phyloP scores from a whole-genome alignment of 2,888 invertebrate genomes.

The Apamea sordens region DNA sequence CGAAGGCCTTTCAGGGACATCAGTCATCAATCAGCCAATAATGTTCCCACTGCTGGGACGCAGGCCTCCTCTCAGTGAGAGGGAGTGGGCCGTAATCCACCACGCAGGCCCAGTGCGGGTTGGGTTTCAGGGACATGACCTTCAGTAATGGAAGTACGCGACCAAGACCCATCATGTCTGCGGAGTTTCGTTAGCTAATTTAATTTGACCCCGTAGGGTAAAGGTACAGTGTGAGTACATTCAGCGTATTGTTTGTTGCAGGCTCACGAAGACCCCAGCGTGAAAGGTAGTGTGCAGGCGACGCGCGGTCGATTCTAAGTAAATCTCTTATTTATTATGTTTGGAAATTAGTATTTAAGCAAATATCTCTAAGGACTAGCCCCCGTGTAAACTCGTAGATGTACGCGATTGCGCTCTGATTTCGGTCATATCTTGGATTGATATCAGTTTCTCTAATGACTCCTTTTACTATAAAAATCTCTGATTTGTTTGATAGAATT shows the following conservation, averaged over 20 bases:
- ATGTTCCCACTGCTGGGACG: no score
- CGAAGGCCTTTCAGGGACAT: background rate
- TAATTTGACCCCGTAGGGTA: background rate
- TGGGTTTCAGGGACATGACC: no score
- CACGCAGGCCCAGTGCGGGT: no score
- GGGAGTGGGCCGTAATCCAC: no score
- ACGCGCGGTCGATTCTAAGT: constrained; percentile 78
- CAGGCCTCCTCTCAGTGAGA: no score
- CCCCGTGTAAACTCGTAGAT: background rate
- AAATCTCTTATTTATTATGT: background rate
- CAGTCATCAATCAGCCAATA: no score
- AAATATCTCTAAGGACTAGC: background rate
- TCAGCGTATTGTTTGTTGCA: constrained; percentile 64
- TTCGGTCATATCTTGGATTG: background rate
- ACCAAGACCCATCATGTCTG: background rate
- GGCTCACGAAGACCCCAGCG: constrained; percentile 83
- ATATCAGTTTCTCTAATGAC: background rate
- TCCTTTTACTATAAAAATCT: background rate
- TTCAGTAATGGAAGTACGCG: no score
- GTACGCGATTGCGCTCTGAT: no score
- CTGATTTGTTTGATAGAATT: background rate
- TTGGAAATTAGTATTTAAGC: background rate
- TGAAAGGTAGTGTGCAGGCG: constrained; percentile 78
- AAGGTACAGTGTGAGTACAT: background rate
- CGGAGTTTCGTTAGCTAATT: background rate